These are phyloP conservation scores for Gymnopithys bicolor DNA, from an alignment of 2,797 vertebrate species.

Conservation along the genomic window DNA sequence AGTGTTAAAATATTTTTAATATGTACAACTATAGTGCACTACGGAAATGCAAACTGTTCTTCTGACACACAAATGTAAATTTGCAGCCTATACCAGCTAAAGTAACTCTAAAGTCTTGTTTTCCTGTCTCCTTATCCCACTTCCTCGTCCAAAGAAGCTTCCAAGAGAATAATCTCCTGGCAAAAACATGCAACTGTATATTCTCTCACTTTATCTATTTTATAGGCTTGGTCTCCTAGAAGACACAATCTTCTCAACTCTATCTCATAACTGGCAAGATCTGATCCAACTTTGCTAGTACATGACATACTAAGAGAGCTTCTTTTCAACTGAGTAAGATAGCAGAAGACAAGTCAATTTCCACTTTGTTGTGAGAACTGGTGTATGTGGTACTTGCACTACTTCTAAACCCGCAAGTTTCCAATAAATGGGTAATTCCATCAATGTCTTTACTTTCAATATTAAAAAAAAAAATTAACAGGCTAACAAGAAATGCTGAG, in stretches of 20 bases:
- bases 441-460: background rate
- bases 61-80: background rate
- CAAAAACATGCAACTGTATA: background rate
- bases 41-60: rapidly evolving
- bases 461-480: background rate
- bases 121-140: background rate
- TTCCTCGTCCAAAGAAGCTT: background rate
- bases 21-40: background rate
- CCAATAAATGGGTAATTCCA: background rate
- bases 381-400: background rate
- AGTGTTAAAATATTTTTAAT: background rate
- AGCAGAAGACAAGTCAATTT: background rate
- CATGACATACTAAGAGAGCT: background rate
- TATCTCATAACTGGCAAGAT: background rate
- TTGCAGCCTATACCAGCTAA: background rate
- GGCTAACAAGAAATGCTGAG: background rate
- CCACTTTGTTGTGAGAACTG: background rate
- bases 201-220: background rate
- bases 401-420: background rate
- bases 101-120: background rate
- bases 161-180: background rate
- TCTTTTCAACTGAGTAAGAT: background rate
- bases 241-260: background rate
- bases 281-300: background rate
- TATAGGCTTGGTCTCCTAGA: background rate